phyloP scores from a whole-genome alignment of 1,140 invertebrate species.

The Eurosta solidaginis region DNA sequence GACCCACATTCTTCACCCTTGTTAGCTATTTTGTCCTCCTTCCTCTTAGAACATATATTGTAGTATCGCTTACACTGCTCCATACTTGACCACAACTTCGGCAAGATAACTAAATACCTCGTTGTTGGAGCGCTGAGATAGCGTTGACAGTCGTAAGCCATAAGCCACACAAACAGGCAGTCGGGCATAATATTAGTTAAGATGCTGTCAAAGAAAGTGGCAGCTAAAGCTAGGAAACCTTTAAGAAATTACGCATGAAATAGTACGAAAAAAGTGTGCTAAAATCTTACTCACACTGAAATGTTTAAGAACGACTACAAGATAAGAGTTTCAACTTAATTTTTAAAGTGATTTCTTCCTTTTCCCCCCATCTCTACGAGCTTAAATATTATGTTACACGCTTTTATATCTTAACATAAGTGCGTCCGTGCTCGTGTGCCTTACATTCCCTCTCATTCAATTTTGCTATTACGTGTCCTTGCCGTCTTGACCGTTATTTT shows the following conservation, averaged over 20 bases:
- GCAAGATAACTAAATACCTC: not conserved
- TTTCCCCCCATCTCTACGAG: no score
- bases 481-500: not conserved
- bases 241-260: not conserved
- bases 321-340: no score
- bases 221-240: not conserved
- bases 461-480: no score
- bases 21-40: not conserved
- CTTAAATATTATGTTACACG: no score
- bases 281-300: not conserved
- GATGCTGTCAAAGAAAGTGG: slow-evolving; percentile 52
- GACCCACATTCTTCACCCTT: no score
- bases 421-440: no score
- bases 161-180: slow-evolving; percentile 59
- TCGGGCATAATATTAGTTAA: slow-evolving; percentile 59
- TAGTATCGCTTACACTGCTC: not conserved
- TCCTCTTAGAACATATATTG: not conserved
- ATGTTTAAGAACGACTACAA: not conserved
- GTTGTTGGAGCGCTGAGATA: slow-evolving; percentile 23
- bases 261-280: not conserved
- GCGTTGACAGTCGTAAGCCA: slow-evolving; percentile 58
- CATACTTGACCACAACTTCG: not conserved
- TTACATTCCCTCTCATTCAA: no score
- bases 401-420: no score
- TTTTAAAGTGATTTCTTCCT: not conserved